A percentile compares a stretch with the other conserved stretches of the same genome.
phyloP scores from a whole-genome alignment of 35 echinoderm and acorn worm genomes.

The Eucidaris tribuloides region DNA sequence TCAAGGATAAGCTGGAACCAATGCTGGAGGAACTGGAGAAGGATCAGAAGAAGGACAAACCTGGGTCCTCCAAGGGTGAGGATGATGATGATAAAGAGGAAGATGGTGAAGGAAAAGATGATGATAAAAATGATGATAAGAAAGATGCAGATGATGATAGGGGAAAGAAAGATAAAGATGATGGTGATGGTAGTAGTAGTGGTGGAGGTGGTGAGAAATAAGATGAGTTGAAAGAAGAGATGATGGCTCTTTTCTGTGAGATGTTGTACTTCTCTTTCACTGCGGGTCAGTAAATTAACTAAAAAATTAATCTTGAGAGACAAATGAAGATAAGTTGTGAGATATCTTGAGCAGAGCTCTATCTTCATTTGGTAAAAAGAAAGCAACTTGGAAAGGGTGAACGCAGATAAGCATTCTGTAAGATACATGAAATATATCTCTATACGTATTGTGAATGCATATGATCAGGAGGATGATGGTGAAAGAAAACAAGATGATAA shows the following conservation, averaged over 20 bases:
- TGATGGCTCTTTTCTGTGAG: not conserved
- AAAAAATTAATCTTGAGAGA: not conserved
- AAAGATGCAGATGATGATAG: constrained; percentile 5
- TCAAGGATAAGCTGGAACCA: constrained; percentile 48
- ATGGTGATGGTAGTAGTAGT: not conserved
- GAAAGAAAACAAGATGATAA: too few species aligned
- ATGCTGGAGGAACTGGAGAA: constrained; percentile 7
- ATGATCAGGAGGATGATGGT: too few species aligned
- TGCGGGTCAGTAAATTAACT: not conserved
- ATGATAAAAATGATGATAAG: not conserved
- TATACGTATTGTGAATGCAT: too few species aligned
- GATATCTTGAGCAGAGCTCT: too few species aligned
- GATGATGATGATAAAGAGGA: constrained; percentile 9
- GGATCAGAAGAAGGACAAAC: constrained; percentile 14
- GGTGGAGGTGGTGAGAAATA: not conserved
- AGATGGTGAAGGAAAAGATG: not conserved
- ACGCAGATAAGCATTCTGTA: too few species aligned
- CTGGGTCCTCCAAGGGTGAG: not conserved
- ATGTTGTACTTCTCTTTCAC: not conserved
- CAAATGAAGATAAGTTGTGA: too few species aligned
- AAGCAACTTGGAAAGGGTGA: not conserved
- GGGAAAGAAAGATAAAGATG: constrained; percentile 36
- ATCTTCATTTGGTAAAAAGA: not conserved
- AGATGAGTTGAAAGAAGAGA: constrained; percentile 2
- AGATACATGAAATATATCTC: too few species aligned